Conservation (phyloP, 2,113 vertebrate species). For the Eonycteris spelaea region DNA sequence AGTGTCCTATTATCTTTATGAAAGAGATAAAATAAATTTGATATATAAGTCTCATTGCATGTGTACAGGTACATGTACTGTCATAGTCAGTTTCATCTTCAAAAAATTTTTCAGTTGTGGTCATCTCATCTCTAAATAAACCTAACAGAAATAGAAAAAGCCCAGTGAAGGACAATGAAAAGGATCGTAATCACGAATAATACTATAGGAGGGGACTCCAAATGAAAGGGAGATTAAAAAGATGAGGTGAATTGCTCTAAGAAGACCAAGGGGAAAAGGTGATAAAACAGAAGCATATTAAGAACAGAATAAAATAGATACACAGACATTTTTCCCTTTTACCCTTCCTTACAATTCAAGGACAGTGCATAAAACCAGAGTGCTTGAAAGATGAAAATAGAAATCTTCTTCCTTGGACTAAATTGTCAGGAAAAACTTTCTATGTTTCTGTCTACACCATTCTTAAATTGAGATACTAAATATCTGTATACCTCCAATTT, state of each 20-base stretch:
- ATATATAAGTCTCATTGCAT: background rate
- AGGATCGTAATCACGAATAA: background rate
- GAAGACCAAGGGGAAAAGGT: background rate
- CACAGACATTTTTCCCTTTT: background rate
- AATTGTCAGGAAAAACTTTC: background rate
- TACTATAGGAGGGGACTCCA: background rate
- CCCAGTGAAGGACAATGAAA: background rate
- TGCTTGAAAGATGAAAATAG: background rate
- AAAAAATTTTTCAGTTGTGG: conserved; percentile 1
- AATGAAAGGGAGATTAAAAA: conserved; percentile 41
- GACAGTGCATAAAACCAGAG: background rate
- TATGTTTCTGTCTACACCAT: background rate
- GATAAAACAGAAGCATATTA: conserved; percentile 36
- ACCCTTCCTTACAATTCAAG: conserved; percentile 30
- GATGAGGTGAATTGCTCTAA: background rate
- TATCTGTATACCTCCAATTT: background rate
- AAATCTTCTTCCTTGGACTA: background rate
- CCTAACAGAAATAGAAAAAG: conserved; percentile 1
- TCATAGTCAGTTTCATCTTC: background rate
- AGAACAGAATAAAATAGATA: conserved; percentile 16
- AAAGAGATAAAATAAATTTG: background rate
- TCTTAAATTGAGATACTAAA: background rate
- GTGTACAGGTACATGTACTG: background rate
- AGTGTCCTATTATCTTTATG: background rate
- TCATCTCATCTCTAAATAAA: conserved; percentile 18